These are phyloP conservation scores for Amphibalanus amphitrite DNA, from an alignment of 1,140 invertebrate species.

Conservation along the genomic window DNA sequence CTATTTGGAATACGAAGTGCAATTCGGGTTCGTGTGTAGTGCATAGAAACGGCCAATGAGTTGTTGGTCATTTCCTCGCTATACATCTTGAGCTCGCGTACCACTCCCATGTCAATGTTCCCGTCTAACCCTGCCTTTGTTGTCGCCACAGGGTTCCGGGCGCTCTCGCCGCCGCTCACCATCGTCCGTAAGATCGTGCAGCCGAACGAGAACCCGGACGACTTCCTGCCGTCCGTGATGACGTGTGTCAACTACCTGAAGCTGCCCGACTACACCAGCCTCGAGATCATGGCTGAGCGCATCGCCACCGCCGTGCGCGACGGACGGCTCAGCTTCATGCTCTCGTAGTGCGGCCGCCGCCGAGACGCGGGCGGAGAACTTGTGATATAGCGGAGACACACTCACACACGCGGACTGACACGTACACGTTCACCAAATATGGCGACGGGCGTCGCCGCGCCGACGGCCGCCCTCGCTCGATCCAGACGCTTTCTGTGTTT, in stretches of 20 bases:
- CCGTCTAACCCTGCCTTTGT: too few species aligned
- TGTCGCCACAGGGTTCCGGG: slow-evolving; percentile 95
- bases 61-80: too few species aligned
- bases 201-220: slow-evolving; percentile 71
- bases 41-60: too few species aligned
- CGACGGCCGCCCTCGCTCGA: too few species aligned
- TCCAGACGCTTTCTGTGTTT: background rate
- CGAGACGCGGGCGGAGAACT: too few species aligned
- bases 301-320: slow-evolving; percentile 75
- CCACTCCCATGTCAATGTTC: too few species aligned
- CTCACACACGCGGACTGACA: too few species aligned
- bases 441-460: too few species aligned
- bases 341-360: slow-evolving; percentile 42
- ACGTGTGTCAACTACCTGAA: slow-evolving; percentile 99
- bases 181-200: slow-evolving; percentile 92
- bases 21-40: too few species aligned
- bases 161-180: slow-evolving; percentile 83
- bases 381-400: background rate
- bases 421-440: background rate
- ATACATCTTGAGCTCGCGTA: too few species aligned
- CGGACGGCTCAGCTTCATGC: slow-evolving; percentile 93
- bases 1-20: too few species aligned
- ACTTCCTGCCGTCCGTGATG: slow-evolving; percentile 97
- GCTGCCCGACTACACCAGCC: slow-evolving; percentile 86
- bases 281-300: slow-evolving; percentile 86